These are phyloP conservation scores for Drosophila pachea DNA, from an alignment of 1,140 invertebrate genomes.

Conservation along the genomic window DNA sequence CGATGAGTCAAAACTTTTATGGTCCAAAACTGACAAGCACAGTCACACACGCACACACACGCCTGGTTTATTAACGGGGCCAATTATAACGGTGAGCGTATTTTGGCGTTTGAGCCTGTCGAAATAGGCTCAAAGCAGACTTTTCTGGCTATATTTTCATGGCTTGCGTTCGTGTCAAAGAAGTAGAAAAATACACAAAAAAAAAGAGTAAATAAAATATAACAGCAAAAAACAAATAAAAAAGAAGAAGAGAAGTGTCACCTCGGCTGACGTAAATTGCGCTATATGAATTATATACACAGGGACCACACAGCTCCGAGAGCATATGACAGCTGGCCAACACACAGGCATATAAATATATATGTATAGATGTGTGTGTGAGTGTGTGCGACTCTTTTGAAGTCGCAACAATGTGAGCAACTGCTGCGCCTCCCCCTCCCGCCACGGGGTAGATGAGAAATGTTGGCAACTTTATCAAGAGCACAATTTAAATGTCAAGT, in stretches of 20 bases:
- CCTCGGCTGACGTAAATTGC: slow-evolving; percentile 64
- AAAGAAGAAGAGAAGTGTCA: slow-evolving; percentile 46
- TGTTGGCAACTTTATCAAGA: slow-evolving; percentile 75
- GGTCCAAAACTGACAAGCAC: not conserved
- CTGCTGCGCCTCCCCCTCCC: slow-evolving; percentile 17
- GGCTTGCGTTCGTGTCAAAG: slow-evolving; percentile 41
- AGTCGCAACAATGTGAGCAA: slow-evolving; percentile 51
- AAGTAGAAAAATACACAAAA: slow-evolving; percentile 1
- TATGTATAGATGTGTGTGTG: slow-evolving; percentile 6
- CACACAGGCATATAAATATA: slow-evolving; percentile 13
- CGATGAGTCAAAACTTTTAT: slow-evolving; percentile 53
- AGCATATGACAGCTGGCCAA: slow-evolving; percentile 57
- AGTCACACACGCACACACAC: not conserved
- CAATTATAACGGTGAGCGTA: slow-evolving; percentile 32
- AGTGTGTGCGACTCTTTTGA: slow-evolving; percentile 26
- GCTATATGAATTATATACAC: slow-evolving; percentile 53
- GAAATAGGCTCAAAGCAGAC: slow-evolving; percentile 1
- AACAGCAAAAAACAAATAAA: not conserved
- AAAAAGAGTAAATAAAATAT: slow-evolving; percentile 25
- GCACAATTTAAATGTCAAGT: slow-evolving; percentile 75
- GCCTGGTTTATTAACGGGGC: slow-evolving; percentile 18
- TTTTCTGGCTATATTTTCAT: slow-evolving; percentile 6
- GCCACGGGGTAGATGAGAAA: slow-evolving; percentile 37
- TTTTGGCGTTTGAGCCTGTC: slow-evolving; percentile 31
- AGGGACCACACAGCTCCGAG: slow-evolving; percentile 51